Evolutionary conservation across 2,797 vertebrate species (phyloP).

Genomic region (Limnodromus scolopaceus): DNA sequence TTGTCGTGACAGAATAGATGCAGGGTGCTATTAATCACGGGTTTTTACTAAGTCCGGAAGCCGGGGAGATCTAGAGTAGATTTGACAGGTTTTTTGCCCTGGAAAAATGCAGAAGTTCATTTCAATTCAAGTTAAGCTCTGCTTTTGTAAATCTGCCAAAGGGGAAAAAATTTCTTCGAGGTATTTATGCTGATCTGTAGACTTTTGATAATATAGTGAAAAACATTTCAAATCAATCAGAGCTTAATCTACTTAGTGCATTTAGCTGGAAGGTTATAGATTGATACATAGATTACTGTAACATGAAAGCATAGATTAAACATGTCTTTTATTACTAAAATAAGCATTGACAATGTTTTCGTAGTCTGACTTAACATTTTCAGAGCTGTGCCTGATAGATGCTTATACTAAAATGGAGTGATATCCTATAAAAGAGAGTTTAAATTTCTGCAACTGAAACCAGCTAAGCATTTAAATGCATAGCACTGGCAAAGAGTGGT

Average conservation of each 20-base stretch:
- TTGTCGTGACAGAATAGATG: background rate
- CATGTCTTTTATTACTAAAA: slow-evolving; percentile 44
- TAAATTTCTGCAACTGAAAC: background rate
- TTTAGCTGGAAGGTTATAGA: slow-evolving; percentile 52
- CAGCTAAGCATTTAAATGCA: slow-evolving; percentile 20
- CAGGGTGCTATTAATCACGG: slow-evolving; percentile 1
- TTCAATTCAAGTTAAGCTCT: slow-evolving; percentile 60
- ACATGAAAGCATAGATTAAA: slow-evolving; percentile 47
- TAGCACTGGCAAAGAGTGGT: background rate
- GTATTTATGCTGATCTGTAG: slow-evolving; percentile 62
- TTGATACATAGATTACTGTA: slow-evolving; percentile 45
- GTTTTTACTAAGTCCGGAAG: background rate
- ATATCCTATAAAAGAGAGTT: background rate
- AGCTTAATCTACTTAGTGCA: slow-evolving; percentile 62
- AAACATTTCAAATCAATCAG: slow-evolving; percentile 68
- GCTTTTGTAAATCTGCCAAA: slow-evolving; percentile 61
- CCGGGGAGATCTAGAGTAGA: slow-evolving; percentile 9
- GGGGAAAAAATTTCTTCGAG: slow-evolving; percentile 56
- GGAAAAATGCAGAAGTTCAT: slow-evolving; percentile 56
- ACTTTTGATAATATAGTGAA: slow-evolving; percentile 56
- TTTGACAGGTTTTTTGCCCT: slow-evolving; percentile 52
- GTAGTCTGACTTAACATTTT: slow-evolving; percentile 46
- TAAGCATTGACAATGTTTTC: slow-evolving; percentile 49
- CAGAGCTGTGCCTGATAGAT: slow-evolving; percentile 12
- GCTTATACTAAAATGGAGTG: slow-evolving; percentile 10